A percentile compares a stretch with the other conserved stretches of the same genome.
phyloP scores from a whole-genome alignment of 2,113 vertebrate species.

The Tragelaphus buxtoni region DNA sequence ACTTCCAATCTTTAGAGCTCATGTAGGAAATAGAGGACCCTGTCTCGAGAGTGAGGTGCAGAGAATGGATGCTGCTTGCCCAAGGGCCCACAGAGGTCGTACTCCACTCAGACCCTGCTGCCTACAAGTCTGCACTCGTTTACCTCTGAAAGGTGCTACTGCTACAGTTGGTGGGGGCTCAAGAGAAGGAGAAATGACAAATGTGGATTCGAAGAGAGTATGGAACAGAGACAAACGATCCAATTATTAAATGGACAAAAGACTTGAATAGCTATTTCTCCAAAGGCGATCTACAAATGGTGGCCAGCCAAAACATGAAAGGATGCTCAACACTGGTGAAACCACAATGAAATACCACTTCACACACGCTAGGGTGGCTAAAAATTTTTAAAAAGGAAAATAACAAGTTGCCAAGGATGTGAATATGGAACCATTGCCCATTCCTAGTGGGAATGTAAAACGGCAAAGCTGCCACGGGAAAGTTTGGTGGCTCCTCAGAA shows the following conservation, averaged over 20 bases:
- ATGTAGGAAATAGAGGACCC: background rate
- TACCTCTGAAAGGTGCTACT: background rate
- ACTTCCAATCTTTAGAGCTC: background rate
- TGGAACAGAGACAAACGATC: background rate
- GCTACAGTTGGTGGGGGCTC: background rate
- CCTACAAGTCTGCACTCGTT: background rate
- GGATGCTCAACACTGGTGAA: background rate
- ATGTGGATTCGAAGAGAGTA: background rate
- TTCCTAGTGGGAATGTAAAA: background rate
- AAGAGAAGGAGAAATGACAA: background rate
- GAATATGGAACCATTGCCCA: background rate
- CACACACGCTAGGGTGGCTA: background rate
- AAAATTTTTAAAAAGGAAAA: background rate
- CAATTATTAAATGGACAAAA: background rate
- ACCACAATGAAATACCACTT: background rate
- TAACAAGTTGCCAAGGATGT: background rate
- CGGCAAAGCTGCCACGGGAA: too few relatives aligned
- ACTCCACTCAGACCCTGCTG: background rate
- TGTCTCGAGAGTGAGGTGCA: background rate
- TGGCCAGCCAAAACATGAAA: background rate
- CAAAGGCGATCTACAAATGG: background rate
- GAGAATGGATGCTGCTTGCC: background rate
- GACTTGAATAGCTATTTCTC: background rate
- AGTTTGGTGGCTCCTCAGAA: background rate
- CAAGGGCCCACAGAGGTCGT: background rate